Evolutionary conservation across 2,888 invertebrate species (phyloP), one percentile per base, ranked within the genome.

Genomic region (Andrena chrysosceles): DNA sequence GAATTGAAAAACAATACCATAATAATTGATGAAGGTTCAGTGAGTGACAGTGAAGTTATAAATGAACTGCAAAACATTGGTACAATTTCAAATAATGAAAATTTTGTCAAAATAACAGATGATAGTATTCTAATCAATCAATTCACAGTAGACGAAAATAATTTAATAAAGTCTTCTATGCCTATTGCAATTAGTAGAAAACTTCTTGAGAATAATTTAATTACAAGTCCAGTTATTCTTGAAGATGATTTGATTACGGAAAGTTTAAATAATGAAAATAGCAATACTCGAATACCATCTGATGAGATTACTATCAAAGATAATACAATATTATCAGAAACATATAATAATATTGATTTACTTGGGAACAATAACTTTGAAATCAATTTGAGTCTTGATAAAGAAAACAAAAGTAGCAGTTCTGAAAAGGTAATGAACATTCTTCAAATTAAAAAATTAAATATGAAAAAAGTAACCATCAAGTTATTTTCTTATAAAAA

Each of bases 201-300:
- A 49, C n/a, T 49, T 49, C 49, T 49, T 49, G 49, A 49, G n/a
- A 49, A 49, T 49, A n/a, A 13, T 49, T 49, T 49, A 49, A n/a
- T 49, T n/a, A 33, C 33, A 33, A 33, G 33, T 8, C 33, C 33
- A 33, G 49, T 5, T n/a, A 49, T 49, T 5, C 13, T 49, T 49
- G 16, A 49, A n/a, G 49, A 49, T 49, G 49, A 49, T n/a, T 49
- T n/a, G n/a, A 16, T n/a, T 49, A n/a, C n/a, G 2, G 49, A 13
- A 49, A n/a, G 0, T 49, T 49, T 49, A 5, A 49, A 2, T n/a
- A n/a, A 49, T 49, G 16, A 49, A 49, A n/a, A n/a, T 49, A n/a
- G n/a, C n/a, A n/a, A n/a, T n/a, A n/a, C n/a, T n/a, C n/a, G n/a
- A n/a, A n/a, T n/a, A n/a, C n/a, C n/a, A n/a, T n/a, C n/a, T n/a